Conservation (phyloP, 2,113 vertebrate genomes). For the Amblyornis subalaris region DNA sequence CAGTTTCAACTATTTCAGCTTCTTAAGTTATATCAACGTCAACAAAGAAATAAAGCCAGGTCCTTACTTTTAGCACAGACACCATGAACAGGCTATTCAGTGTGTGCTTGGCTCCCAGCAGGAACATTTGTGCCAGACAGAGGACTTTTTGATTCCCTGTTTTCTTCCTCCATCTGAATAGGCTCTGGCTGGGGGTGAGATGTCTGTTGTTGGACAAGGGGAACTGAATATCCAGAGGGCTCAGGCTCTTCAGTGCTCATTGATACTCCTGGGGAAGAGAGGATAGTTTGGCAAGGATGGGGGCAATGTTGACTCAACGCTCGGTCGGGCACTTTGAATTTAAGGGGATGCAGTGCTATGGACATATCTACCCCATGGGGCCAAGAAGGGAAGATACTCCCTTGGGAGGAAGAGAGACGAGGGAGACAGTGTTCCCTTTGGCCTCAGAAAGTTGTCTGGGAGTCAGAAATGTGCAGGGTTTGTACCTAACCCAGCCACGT, state of each 20-base stretch:
- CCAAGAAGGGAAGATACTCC: neutral
- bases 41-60: slow-evolving; percentile 44
- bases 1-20: neutral
- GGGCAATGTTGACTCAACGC: neutral
- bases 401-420: neutral
- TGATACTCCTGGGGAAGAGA: neutral
- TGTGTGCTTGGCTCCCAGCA: neutral
- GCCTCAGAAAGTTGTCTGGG: neutral
- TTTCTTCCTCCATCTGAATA: neutral
- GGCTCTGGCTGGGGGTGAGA: neutral
- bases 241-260: neutral
- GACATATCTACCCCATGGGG: accelerated
- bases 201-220: neutral
- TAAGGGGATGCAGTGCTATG: neutral
- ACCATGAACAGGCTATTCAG: slow-evolving; percentile 16
- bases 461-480: neutral
- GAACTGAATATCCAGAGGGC: neutral
- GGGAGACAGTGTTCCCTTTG: neutral
- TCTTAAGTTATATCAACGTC: slow-evolving; percentile 24
- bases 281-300: neutral
- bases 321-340: accelerated
- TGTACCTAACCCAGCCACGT: neutral
- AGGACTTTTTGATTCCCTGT: neutral
- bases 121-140: neutral
- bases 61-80: slow-evolving; percentile 45